Evolutionary conservation across 2,888 invertebrate species (phyloP).

Genomic region (Maniola hyperantus): DNA sequence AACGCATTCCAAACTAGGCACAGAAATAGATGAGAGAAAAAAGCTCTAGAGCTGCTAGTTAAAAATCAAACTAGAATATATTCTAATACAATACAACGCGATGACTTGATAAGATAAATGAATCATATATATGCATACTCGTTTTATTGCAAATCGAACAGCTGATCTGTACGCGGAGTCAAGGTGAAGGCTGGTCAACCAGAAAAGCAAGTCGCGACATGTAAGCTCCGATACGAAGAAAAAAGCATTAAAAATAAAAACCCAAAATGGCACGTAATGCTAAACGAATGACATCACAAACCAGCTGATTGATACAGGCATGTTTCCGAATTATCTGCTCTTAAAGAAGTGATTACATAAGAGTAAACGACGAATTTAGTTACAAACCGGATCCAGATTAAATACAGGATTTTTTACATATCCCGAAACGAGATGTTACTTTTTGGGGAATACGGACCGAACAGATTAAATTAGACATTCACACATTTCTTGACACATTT

Average conservation of each 20-base stretch:
- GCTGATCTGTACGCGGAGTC: conserved; percentile 60
- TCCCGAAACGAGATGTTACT: background rate
- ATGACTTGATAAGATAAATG: conserved; percentile 67
- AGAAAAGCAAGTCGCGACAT: conserved; percentile 57
- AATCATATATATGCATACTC: conserved; percentile 66
- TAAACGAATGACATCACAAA: conserved; percentile 59
- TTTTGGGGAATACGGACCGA: background rate
- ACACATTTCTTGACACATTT: background rate
- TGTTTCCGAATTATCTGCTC: conserved; percentile 33
- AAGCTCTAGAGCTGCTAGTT: conserved; percentile 50
- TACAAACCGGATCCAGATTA: conserved; percentile 17
- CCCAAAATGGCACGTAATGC: conserved; percentile 47
- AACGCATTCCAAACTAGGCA: conserved; percentile 56
- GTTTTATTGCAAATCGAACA: conserved; percentile 63
- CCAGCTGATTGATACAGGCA: conserved; percentile 54
- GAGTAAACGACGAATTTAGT: conserved; percentile 9
- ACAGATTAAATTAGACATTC: background rate
- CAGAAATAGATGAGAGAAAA: conserved; percentile 61
- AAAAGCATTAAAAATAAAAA: conserved; percentile 38
- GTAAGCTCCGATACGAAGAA: conserved; percentile 46
- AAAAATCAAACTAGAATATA: conserved; percentile 54
- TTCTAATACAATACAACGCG: conserved; percentile 49
- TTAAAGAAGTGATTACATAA: conserved; percentile 29
- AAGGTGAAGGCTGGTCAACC: conserved; percentile 60
- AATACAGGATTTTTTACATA: conserved; percentile 5